Evolutionary conservation across 2,888 invertebrate species (phyloP), one percentile per base, ranked within the genome.

Genomic region (Helobdella robusta): DNA sequence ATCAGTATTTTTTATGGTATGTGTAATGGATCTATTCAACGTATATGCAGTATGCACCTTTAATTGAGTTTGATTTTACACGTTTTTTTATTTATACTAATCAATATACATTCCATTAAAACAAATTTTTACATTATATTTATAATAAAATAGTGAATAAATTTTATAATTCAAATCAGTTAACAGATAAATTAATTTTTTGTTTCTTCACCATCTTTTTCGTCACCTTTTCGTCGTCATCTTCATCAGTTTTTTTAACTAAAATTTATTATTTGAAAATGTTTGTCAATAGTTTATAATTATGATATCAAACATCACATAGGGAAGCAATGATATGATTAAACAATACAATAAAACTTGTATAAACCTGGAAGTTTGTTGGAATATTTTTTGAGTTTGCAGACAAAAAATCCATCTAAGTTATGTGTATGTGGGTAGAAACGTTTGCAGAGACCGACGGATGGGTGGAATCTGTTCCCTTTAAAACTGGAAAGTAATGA

Each of bases 361-460:
- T 58, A 15, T 34, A 36, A 4, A 50, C 62, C 56, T 5, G 77
- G 76, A 59, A 76, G 73, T 62, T 73, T 74, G 68, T 79, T 77
- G 23, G 76, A 75, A 66, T 94, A 88, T 77, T 99, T 99, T 81
- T 93, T 92, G 18, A 99, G 80, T 81, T 99, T 99, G 0, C 95
- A 95, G 1, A 99, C 94, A 82, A 88, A 99, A 80, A 99, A 99
- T 2, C 98, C 98, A 81, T 99, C 98, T 89, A 98, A 91, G 78
- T 99, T 99, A 78, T 98, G 93, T 2, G 89, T 87, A 78, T 99
- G 98, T 0, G 98, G 98, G 81, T 98, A 99, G 81, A 91, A 94
- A 62, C 98, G 84, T 76, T 86, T 85, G 0, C 92, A 89, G 66
- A 91, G 80, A 75, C 89, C 90, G 79, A 98, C 80, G 15, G 89